Percentiles rank a stretch among this genome's conserved stretches.
Conservation (phyloP, 92 coral and sea anemone species). For the Epizoanthus fatuus region DNA sequence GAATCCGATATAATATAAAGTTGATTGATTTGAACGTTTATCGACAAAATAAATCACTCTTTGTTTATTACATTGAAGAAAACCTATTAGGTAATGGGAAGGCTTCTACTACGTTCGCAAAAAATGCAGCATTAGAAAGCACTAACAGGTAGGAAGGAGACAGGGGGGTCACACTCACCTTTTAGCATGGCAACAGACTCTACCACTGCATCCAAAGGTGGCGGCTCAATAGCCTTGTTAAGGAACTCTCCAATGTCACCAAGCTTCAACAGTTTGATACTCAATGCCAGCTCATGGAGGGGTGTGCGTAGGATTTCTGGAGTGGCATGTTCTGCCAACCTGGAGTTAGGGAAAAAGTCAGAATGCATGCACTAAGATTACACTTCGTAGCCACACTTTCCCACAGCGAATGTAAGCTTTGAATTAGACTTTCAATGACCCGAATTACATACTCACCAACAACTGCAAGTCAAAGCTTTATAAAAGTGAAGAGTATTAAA, state of each 20-base stretch:
- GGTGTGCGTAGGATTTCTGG: constrained; percentile 99
- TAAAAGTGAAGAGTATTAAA: too few species aligned
- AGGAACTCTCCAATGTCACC: constrained; percentile 96
- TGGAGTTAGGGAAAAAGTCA: constrained; percentile 6
- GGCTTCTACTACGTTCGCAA: too few species aligned
- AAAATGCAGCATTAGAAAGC: background rate
- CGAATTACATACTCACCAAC: too few species aligned
- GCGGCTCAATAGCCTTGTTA: constrained; percentile 98
- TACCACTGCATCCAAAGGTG: constrained; percentile 98
- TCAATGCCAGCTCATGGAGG: constrained; percentile 95
- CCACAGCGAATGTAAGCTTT: too few species aligned
- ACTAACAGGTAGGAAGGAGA: background rate
- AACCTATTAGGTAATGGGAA: background rate
- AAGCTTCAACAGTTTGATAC: constrained; percentile 92
- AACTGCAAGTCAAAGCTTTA: too few species aligned
- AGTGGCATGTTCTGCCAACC: constrained; percentile 98
- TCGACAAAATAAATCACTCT: too few species aligned
- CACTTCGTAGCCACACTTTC: too few species aligned
- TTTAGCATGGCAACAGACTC: constrained; percentile 96
- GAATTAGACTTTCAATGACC: too few species aligned
- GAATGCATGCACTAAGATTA: too few species aligned
- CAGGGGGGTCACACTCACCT: constrained; percentile 63
- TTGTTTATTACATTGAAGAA: too few species aligned
- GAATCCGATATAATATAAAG: too few species aligned
- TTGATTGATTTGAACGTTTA: too few species aligned